A percentile compares a stretch with the other conserved stretches of the same genome.
Conservation (phyloP, 2,113 vertebrate species). For the Callithrix jacchus region DNA sequence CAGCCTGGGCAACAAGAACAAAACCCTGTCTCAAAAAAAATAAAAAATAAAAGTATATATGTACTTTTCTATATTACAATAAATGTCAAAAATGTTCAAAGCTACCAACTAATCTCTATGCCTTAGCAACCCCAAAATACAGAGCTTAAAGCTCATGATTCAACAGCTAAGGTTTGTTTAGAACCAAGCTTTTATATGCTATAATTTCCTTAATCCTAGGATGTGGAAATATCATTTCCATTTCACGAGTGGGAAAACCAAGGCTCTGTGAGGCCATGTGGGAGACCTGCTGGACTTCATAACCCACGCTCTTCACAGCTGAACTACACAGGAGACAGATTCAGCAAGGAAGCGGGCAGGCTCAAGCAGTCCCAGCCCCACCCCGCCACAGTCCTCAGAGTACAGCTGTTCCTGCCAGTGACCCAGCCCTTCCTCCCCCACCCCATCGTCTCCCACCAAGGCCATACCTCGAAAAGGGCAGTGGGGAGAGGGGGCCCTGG, state of each 20-base stretch:
- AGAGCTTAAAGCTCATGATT: background rate
- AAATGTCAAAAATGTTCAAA: background rate
- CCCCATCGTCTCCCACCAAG: background rate
- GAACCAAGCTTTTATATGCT: background rate
- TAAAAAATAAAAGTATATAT: too few species aligned
- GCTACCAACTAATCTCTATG: background rate
- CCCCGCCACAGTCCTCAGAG: background rate
- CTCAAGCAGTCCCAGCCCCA: background rate
- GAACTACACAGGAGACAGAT: background rate
- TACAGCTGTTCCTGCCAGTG: slow-evolving; percentile 62
- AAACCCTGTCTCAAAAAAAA: too few species aligned
- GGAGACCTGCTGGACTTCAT: background rate
- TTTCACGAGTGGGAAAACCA: background rate
- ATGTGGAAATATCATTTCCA: background rate
- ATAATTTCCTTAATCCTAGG: background rate
- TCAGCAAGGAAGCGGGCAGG: background rate
- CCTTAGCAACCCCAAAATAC: background rate
- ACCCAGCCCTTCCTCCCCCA: background rate
- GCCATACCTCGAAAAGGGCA: background rate
- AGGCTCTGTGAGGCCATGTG: background rate
- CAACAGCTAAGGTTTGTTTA: background rate
- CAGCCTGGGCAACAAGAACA: too few species aligned
- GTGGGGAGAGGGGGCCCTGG: background rate
- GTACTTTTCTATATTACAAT: background rate
- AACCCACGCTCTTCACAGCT: background rate